phyloP scores from a whole-genome alignment of 2,888 invertebrate genomes.

The Onthophagus sagittarius region DNA sequence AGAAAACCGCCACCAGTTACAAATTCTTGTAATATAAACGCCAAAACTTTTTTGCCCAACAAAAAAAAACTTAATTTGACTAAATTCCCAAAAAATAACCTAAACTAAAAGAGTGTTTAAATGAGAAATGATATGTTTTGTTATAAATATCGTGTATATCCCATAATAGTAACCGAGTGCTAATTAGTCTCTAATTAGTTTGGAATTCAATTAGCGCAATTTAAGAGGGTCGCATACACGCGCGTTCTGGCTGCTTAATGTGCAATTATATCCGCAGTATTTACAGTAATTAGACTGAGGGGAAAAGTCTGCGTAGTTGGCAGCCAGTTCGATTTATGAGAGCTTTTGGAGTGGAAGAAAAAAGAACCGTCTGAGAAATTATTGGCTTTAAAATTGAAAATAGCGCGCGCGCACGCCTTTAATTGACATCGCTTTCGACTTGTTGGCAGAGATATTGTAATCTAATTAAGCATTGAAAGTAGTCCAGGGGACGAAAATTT shows the following conservation, averaged over 20 bases:
- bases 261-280: not conserved
- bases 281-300: not conserved
- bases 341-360: not conserved
- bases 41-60: no score
- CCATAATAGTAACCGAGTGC: not conserved
- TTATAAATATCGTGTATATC: not conserved
- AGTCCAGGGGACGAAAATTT: conserved; percentile 4
- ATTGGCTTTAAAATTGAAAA: conserved; percentile 21
- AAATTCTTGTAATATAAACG: not conserved
- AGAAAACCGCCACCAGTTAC: not conserved
- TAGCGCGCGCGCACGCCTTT: conserved; percentile 26
- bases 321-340: not conserved
- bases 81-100: no score
- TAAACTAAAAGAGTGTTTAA: not conserved
- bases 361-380: conserved; percentile 14
- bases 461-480: conserved; percentile 29
- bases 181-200: not conserved
- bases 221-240: not conserved
- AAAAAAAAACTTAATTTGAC: no score
- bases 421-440: conserved; percentile 34
- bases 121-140: not conserved
- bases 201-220: not conserved
- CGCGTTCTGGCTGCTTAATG: not conserved
- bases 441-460: conserved; percentile 33
- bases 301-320: not conserved